These are phyloP conservation scores for Macroteleia sp. DNA, from an alignment of 2,888 invertebrate genomes.

Conservation along the genomic window DNA sequence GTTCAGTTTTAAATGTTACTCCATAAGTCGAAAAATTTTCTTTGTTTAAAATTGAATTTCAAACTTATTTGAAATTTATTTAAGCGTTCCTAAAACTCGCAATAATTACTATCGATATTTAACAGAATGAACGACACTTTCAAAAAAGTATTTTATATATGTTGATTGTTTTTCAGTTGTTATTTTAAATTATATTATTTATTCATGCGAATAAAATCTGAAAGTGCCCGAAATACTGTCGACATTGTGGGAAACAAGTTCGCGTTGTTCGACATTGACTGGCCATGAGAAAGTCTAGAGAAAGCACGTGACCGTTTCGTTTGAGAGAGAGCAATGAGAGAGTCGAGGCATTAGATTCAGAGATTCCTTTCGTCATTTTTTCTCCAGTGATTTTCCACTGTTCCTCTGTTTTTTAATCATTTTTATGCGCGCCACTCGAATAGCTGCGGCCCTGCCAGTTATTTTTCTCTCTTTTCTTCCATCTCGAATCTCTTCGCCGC, in stretches of 20 bases:
- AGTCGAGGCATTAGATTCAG: slow-evolving; percentile 34
- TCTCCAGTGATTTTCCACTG: not conserved
- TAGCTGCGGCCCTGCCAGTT: slow-evolving; percentile 51
- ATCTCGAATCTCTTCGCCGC: slow-evolving; percentile 5
- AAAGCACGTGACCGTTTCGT: slow-evolving; percentile 74
- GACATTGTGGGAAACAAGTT: slow-evolving; percentile 49
- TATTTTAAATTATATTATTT: no score
- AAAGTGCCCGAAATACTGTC: slow-evolving; percentile 46
- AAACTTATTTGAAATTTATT: no score
- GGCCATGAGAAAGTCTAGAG: slow-evolving; percentile 75
- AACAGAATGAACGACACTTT: no score
- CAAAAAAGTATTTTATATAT: no score
- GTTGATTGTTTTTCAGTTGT: no score
- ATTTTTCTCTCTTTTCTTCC: slow-evolving; percentile 11
- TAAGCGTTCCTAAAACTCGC: no score
- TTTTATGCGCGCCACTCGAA: slow-evolving; percentile 9
- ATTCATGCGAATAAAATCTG: slow-evolving; percentile 21
- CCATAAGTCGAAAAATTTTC: no score
- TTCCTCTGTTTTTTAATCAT: slow-evolving; percentile 20
- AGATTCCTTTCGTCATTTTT: slow-evolving; percentile 32
- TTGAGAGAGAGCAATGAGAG: slow-evolving; percentile 51
- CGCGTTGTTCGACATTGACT: slow-evolving; percentile 61
- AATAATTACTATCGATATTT: no score
- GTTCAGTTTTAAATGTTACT: no score
- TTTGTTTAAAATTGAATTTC: no score